Conservation (phyloP, 2,113 vertebrate genomes). For the Cephalopterus ornatus region DNA sequence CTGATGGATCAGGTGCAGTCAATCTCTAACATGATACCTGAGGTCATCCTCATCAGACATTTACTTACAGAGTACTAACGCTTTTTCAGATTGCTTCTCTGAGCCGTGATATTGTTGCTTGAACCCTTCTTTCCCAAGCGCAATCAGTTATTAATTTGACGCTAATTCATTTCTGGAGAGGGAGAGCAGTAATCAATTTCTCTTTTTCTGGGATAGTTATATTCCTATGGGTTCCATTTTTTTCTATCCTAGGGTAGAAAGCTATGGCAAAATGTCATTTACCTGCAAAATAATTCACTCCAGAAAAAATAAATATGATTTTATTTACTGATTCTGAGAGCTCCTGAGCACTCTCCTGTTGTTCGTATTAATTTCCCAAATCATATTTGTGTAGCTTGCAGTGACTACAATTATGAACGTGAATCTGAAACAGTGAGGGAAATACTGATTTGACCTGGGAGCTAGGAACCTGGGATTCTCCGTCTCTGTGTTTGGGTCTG, state of each 20-base stretch:
- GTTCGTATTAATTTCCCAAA: not conserved
- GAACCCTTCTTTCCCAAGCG: not conserved
- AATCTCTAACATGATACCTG: not conserved
- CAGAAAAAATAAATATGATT: not conserved
- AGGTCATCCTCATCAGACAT: not conserved
- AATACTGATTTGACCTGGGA: not conserved
- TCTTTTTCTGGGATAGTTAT: not conserved
- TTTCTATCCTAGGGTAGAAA: not conserved
- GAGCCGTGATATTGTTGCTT: not conserved
- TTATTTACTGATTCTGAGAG: not conserved
- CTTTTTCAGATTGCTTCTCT: not conserved
- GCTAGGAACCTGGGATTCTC: not conserved
- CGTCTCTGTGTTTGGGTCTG: not conserved
- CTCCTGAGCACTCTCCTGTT: not conserved
- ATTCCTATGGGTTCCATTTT: not conserved
- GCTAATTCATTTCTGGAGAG: not conserved
- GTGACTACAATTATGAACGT: not conserved
- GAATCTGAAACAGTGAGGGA: not conserved
- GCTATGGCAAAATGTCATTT: not conserved
- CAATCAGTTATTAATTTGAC: slow-evolving; percentile 4
- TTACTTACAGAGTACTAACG: not conserved
- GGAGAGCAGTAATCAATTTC: not conserved
- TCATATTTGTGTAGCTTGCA: not conserved
- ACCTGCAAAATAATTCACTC: not conserved
- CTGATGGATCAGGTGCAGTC: not conserved